Conservation (phyloP, 2,113 vertebrate genomes). For the Willisornis vidua region DNA sequence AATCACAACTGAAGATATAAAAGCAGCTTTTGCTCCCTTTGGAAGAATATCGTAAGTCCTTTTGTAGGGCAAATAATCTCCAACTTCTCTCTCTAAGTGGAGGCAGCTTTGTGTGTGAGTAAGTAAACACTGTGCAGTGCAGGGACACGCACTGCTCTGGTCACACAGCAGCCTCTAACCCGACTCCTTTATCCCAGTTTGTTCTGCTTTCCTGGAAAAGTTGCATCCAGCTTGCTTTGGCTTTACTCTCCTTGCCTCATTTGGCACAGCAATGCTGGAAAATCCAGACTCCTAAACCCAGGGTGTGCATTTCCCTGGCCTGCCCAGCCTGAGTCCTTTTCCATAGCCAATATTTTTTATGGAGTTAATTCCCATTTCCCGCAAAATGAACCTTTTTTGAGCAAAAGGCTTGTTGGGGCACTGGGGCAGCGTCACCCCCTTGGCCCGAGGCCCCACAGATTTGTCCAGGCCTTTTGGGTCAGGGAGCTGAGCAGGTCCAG, state of each 20-base stretch:
- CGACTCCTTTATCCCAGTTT: not conserved
- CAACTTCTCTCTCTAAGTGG: not conserved
- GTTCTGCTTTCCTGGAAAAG: not conserved
- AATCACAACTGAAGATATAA: constrained; percentile 98
- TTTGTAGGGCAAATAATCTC: not conserved
- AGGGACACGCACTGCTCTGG: not conserved
- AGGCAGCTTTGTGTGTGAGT: not conserved
- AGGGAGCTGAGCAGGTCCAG: not conserved
- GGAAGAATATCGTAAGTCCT: constrained; percentile 98
- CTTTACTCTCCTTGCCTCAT: not conserved
- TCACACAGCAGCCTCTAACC: not conserved
- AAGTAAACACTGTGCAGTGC: not conserved
- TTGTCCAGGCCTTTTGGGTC: not conserved
- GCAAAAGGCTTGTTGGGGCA: not conserved
- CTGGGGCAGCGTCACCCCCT: not conserved
- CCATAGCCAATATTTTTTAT: not conserved
- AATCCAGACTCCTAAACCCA: not conserved
- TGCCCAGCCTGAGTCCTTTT: not conserved
- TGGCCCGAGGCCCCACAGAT: not conserved
- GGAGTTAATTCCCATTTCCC: not conserved
- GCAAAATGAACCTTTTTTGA: not conserved
- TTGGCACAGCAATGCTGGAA: not conserved
- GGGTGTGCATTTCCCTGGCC: not conserved
- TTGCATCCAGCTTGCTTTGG: not conserved
- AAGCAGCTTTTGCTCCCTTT: constrained; percentile 95